Conservation (phyloP, 35 echinoderm and acorn worm species). For the Ptychodera flava region DNA sequence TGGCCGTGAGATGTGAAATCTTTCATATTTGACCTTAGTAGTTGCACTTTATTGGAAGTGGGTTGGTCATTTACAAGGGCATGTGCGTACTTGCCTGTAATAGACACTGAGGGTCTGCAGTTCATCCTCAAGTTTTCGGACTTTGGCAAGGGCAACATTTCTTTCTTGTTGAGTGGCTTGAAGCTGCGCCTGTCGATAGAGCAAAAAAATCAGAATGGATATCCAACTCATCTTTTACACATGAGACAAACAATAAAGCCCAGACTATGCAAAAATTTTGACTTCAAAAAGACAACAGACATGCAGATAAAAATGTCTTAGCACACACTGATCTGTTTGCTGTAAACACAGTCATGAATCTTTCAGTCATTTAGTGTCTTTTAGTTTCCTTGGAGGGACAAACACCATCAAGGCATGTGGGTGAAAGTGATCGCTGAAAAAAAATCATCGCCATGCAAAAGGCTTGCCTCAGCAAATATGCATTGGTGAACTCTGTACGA, state of each 20-base stretch:
- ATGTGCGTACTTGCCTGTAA: constrained; percentile 62
- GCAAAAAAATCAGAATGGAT: background rate
- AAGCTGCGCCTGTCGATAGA: constrained; percentile 56
- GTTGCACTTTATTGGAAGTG: background rate
- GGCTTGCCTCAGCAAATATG: background rate
- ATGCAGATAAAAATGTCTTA: background rate
- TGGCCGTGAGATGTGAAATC: no score
- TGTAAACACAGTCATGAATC: background rate
- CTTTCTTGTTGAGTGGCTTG: constrained; percentile 80
- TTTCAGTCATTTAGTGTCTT: background rate
- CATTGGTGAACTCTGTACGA: no score
- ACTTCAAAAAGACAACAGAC: background rate
- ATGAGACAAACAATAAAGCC: background rate
- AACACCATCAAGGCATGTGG: background rate
- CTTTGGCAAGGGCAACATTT: constrained; percentile 58
- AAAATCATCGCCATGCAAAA: background rate
- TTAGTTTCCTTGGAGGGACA: background rate
- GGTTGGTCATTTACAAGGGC: no score
- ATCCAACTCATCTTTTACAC: background rate
- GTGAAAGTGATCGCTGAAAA: background rate
- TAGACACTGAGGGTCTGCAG: constrained; percentile 78
- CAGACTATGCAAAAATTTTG: no score
- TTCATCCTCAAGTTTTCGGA: constrained; percentile 72
- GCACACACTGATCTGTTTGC: background rate
- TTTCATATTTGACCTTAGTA: background rate